Evolutionary conservation across 2,113 vertebrate genomes (phyloP).

Genomic region (Cottus gobio): DNA sequence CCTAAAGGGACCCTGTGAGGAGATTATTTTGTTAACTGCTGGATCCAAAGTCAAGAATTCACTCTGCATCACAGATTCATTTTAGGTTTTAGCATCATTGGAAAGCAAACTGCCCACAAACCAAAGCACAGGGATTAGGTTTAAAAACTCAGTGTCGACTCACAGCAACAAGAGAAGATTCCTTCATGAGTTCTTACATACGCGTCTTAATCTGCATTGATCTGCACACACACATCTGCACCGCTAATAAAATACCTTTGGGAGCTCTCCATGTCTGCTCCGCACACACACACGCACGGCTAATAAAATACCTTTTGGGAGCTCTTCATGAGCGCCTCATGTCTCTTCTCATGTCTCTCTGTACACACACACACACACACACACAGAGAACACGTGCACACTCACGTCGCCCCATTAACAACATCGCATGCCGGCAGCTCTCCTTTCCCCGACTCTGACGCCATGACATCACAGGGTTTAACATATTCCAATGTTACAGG

Average conservation of each 20-base stretch:
- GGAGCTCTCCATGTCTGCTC: slow-evolving; percentile 29
- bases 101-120: background rate
- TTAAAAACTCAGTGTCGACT: background rate
- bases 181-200: background rate
- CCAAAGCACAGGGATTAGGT: background rate
- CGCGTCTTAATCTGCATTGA: slow-evolving; percentile 28
- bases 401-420: slow-evolving; percentile 31
- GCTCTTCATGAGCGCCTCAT: too few relatives aligned
- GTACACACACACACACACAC: background rate
- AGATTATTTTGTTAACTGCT: background rate
- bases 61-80: background rate
- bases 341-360: too few relatives aligned
- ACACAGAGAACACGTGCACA: background rate
- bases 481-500: slow-evolving; percentile 18
- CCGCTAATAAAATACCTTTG: slow-evolving; percentile 40
- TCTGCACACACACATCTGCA: slow-evolving; percentile 41
- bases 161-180: slow-evolving; percentile 1
- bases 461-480: slow-evolving; percentile 66
- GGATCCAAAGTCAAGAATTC: background rate
- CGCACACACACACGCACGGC: slow-evolving; percentile 1
- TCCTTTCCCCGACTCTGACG: slow-evolving; percentile 14
- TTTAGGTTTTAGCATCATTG: background rate
- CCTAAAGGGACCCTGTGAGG: background rate
- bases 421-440: slow-evolving; percentile 53
- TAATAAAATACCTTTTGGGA: too few relatives aligned